Conservation (phyloP, 2,113 vertebrate genomes). For the Microtus ochrogaster region DNA sequence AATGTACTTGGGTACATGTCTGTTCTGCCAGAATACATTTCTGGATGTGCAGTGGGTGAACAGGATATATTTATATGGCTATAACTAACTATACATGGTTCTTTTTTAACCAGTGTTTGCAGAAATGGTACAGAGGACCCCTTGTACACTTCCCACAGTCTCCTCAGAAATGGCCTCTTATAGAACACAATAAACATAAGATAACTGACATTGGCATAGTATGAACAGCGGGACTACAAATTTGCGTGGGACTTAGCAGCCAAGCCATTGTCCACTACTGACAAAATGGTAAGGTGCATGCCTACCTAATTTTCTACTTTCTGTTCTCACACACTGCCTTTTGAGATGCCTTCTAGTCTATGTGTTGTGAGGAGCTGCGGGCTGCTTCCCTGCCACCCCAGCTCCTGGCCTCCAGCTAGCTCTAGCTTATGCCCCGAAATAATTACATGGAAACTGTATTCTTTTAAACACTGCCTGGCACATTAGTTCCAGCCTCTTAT, state of each 20-base stretch:
- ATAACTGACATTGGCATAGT: neutral
- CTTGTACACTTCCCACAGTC: neutral
- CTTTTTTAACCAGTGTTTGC: neutral
- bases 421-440: too few relatives aligned
- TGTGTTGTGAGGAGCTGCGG: too few relatives aligned
- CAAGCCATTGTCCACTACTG: neutral
- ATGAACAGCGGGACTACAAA: neutral
- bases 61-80: neutral
- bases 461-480: too few relatives aligned
- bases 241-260: neutral
- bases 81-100: neutral
- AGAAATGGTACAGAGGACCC: neutral
- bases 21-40: conserved; percentile 2
- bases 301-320: neutral
- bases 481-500: too few relatives aligned
- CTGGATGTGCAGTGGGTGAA: neutral
- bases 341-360: neutral
- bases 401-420: too few relatives aligned
- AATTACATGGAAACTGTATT: too few relatives aligned
- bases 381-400: too few relatives aligned
- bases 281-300: neutral
- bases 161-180: neutral
- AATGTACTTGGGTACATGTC: neutral
- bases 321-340: neutral
- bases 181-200: neutral